Evolutionary conservation across 2,888 invertebrate genomes (phyloP).

Genomic region (Euplexia lucipara): DNA sequence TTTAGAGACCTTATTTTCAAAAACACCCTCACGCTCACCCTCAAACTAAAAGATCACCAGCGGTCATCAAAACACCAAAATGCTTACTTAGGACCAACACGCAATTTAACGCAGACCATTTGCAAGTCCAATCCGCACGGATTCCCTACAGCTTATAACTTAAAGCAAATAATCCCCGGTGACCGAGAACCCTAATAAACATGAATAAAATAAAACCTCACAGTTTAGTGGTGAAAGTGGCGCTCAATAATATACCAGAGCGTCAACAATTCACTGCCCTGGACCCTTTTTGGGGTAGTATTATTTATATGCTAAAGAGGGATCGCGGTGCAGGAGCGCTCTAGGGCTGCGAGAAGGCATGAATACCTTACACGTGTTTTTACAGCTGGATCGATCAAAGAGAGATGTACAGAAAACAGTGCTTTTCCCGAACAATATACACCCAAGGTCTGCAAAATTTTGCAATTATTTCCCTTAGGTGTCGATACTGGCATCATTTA

Average conservation of each 20-base stretch:
- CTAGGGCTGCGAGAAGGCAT: conserved; percentile 41
- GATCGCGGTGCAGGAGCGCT: conserved; percentile 49
- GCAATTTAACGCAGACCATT: conserved; percentile 52
- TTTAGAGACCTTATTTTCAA: neutral
- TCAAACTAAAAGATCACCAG: conserved; percentile 6
- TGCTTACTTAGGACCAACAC: conserved; percentile 47
- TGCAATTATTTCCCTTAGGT: neutral
- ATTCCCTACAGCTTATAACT: conserved; percentile 63
- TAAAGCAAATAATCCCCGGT: conserved; percentile 62
- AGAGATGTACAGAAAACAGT: too few relatives aligned
- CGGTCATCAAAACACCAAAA: conserved; percentile 28
- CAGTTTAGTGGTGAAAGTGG: conserved; percentile 61
- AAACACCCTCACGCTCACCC: neutral
- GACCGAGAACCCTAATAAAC: conserved; percentile 64
- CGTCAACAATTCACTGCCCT: conserved; percentile 62
- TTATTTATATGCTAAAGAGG: conserved; percentile 75
- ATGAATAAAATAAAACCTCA: conserved; percentile 65
- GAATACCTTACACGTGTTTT: conserved; percentile 3
- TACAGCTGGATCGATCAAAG: neutral
- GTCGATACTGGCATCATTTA: neutral
- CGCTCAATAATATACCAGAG: conserved; percentile 62
- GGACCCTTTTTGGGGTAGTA: conserved; percentile 70
- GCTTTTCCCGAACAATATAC: too few relatives aligned
- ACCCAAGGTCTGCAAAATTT: too few relatives aligned
- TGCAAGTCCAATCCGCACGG: conserved; percentile 58